phyloP scores from a whole-genome alignment of 2,113 vertebrate species.

The Lasiurus borealis region DNA sequence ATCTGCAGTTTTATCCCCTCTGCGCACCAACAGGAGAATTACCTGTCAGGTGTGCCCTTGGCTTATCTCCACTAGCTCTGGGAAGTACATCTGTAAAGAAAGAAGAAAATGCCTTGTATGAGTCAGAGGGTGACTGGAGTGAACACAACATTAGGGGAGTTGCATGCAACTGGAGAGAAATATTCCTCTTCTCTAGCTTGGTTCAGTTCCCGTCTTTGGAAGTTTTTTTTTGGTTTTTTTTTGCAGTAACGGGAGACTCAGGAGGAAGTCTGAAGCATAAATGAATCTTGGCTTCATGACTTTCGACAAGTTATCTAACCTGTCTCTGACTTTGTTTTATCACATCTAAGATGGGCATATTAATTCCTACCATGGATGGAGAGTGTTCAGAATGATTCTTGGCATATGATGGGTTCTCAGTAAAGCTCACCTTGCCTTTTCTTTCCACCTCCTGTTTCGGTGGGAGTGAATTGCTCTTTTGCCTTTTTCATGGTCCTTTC shows the following conservation, averaged over 20 bases:
- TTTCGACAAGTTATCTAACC: background rate
- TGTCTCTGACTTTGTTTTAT: background rate
- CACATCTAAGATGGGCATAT: background rate
- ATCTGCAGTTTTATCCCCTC: no score
- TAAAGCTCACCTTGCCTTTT: background rate
- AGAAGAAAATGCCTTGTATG: background rate
- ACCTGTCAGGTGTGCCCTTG: slow-evolving; percentile 89
- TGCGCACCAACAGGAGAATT: slow-evolving; percentile 25
- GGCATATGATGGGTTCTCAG: background rate
- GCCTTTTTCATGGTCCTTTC: background rate
- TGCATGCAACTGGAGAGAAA: background rate
- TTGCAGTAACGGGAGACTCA: background rate
- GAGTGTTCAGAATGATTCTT: background rate
- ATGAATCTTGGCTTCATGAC: background rate
- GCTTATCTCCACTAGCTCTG: slow-evolving; percentile 78
- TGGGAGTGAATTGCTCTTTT: background rate
- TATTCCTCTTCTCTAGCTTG: background rate
- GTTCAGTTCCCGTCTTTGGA: background rate
- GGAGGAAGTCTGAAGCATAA: background rate
- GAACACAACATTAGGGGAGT: background rate
- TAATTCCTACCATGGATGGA: background rate
- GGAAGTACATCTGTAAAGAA: slow-evolving; percentile 55
- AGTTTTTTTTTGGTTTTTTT: background rate
- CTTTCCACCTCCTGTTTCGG: background rate
- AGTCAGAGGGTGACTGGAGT: background rate